phyloP scores from a whole-genome alignment of 2,113 vertebrate species.

The Chloebia gouldiae region DNA sequence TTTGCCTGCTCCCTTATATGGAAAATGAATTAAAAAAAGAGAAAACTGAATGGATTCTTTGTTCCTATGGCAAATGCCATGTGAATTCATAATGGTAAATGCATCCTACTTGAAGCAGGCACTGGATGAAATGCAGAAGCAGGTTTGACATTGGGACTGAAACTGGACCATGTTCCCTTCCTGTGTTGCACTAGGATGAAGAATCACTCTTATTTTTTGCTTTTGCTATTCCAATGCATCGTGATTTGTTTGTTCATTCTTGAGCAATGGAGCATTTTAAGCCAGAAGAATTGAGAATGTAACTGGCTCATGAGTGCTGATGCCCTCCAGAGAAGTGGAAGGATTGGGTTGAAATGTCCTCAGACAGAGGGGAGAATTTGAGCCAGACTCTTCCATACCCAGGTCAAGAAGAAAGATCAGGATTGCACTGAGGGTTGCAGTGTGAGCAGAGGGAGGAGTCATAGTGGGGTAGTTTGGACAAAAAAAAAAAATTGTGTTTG shows the following conservation, averaged over 20 bases:
- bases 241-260: neutral
- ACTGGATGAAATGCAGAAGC: neutral
- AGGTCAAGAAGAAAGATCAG: neutral
- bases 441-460: neutral
- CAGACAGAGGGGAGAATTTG: neutral
- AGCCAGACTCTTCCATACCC: neutral
- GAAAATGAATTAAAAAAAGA: neutral
- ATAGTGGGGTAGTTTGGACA: neutral
- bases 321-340: neutral
- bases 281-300: neutral
- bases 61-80: neutral
- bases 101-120: neutral
- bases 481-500: neutral
- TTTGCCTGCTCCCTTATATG: neutral
- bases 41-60: neutral
- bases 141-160: neutral
- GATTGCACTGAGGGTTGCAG: neutral
- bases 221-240: neutral
- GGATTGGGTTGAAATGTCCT: neutral
- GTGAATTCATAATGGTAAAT: neutral
- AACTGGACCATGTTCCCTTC: neutral
- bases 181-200: neutral
- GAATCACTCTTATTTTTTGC: neutral
- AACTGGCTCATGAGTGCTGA: neutral
- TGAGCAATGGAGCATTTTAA: neutral